A percentile compares a stretch with the other conserved stretches of the same genome.
Conservation (phyloP, 64 coral and sea anemone genomes). For the Pocillopora verrucosa region DNA sequence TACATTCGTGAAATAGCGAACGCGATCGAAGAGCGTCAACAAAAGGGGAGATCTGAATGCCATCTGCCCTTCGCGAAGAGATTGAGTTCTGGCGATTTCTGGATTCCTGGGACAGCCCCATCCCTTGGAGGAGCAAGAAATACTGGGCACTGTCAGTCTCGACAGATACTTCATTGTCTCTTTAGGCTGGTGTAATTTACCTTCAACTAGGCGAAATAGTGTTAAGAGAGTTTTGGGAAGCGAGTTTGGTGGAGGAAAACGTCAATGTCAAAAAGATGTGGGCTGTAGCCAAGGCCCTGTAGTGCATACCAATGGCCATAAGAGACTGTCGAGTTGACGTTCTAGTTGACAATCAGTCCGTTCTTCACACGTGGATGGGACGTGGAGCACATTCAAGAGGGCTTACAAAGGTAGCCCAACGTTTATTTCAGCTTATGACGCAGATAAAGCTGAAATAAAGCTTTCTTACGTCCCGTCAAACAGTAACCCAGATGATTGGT, state of each 20-base stretch:
- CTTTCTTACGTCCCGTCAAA: conserved; percentile 12
- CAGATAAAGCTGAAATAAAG: not conserved
- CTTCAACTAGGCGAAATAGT: not conserved
- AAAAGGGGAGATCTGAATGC: not conserved
- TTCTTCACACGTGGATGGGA: not conserved
- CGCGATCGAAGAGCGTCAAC: not conserved
- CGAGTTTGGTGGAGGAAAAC: not conserved
- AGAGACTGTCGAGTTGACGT: not conserved
- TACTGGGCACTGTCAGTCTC: not conserved
- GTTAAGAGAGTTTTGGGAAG: not conserved
- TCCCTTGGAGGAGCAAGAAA: not conserved
- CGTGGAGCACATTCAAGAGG: not conserved
- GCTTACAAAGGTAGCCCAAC: too few species aligned
- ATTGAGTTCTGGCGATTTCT: not conserved
- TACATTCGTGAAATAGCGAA: not conserved
- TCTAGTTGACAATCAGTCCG: conserved; percentile 11
- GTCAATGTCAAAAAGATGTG: conserved; percentile 10
- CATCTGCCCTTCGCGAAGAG: too few species aligned
- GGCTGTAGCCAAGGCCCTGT: not conserved
- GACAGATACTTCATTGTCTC: not conserved
- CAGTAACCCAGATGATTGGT: conserved; percentile 8
- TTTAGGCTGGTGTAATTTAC: conserved; percentile 1
- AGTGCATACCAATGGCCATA: too few species aligned
- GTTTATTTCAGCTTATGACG: too few species aligned
- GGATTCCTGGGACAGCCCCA: not conserved